A percentile compares a stretch with the other conserved stretches of the same genome.
These are phyloP conservation scores for Onchidella celtica DNA, from an alignment of 2,888 invertebrate species.

Conservation along the genomic window DNA sequence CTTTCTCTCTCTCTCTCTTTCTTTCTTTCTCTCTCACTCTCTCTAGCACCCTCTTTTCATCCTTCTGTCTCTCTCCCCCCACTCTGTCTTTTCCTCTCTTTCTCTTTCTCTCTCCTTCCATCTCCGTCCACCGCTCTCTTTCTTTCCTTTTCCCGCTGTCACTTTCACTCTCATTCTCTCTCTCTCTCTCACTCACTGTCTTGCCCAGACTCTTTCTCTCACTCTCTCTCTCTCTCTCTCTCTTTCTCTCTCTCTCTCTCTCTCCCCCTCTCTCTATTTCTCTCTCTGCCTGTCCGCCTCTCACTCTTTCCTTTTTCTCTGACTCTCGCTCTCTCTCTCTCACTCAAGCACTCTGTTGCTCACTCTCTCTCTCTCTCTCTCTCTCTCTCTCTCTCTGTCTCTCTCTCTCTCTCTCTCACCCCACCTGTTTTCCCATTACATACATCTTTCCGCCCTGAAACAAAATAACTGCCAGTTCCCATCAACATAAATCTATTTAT, in stretches of 20 bases:
- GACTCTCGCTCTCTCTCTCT: slow-evolving; percentile 8
- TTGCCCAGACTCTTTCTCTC: neutral
- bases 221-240: slow-evolving; percentile 25
- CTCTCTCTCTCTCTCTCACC: slow-evolving; percentile 31
- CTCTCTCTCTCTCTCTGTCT: slow-evolving; percentile 37
- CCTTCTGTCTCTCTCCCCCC: slow-evolving; percentile 23
- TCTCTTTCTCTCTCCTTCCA: neutral
- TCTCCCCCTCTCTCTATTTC: slow-evolving; percentile 19
- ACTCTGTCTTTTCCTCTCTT: slow-evolving; percentile 6
- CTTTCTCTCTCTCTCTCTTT: slow-evolving; percentile 2
- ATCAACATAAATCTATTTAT: too few species aligned
- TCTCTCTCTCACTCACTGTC: slow-evolving; percentile 25
- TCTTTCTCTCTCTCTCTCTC: neutral
- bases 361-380: slow-evolving; percentile 17
- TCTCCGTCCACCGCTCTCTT: slow-evolving; percentile 12
- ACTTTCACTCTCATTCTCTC: slow-evolving; percentile 18
- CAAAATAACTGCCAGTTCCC: too few species aligned
- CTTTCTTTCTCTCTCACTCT: neutral
- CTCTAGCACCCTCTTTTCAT: slow-evolving; percentile 31
- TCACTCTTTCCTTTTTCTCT: neutral
- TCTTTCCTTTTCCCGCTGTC: slow-evolving; percentile 21
- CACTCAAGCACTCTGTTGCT: neutral
- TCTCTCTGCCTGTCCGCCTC: neutral
- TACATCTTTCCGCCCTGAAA: slow-evolving; percentile 4
- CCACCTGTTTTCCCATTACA: slow-evolving; percentile 17